A percentile compares a stretch with the other conserved stretches of the same genome.
phyloP scores from a whole-genome alignment of 1,140 invertebrate species.

The Agrypnia vestita region DNA sequence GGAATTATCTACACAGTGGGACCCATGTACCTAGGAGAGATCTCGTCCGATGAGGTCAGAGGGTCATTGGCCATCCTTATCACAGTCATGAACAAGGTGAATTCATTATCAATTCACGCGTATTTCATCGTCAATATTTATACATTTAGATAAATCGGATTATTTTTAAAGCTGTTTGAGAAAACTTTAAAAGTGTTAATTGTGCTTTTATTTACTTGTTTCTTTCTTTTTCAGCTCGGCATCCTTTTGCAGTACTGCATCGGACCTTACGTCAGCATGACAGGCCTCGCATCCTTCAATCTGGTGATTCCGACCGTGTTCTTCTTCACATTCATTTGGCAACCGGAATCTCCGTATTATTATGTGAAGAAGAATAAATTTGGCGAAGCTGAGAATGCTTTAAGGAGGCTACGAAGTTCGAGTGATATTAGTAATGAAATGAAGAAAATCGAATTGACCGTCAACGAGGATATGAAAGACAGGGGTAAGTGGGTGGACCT shows the following conservation, averaged over 20 bases:
- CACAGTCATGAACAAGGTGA: constrained; percentile 76
- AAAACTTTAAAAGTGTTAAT: no score
- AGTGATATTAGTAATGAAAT: constrained; percentile 77
- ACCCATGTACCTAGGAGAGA: constrained; percentile 80
- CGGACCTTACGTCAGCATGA: constrained; percentile 76
- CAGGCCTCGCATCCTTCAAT: constrained; percentile 74
- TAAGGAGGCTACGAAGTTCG: constrained; percentile 72
- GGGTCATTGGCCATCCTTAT: constrained; percentile 82
- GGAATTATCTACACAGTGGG: constrained; percentile 78
- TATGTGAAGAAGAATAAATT: constrained; percentile 72
- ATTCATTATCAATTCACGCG: background rate
- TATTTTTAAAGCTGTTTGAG: no score
- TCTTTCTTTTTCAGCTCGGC: constrained; percentile 73
- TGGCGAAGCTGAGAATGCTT: constrained; percentile 70
- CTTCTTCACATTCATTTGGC: constrained; percentile 72
- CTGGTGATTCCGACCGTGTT: constrained; percentile 74
- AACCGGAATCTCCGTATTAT: constrained; percentile 77
- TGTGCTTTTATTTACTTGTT: background rate
- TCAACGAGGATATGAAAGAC: constrained; percentile 73
- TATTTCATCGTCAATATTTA: background rate
- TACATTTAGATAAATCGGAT: no score
- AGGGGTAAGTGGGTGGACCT: constrained; percentile 74
- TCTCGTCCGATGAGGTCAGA: constrained; percentile 79
- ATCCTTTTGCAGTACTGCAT: constrained; percentile 80
- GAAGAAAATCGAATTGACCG: constrained; percentile 76